phyloP scores from a whole-genome alignment of 1,140 invertebrate genomes.

The Bilobella aurantiaca region DNA sequence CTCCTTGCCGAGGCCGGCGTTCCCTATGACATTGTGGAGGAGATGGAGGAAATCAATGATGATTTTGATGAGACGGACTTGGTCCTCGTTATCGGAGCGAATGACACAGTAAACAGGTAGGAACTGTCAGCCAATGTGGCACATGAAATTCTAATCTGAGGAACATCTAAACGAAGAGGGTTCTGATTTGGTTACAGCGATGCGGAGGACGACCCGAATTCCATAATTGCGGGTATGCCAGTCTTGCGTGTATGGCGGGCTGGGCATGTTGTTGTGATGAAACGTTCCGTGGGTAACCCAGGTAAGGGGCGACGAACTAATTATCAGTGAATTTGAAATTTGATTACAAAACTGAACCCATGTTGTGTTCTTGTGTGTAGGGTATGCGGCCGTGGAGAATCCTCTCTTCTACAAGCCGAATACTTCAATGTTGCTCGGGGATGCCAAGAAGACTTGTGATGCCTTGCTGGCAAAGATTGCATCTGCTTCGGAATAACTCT shows the following conservation, averaged over 20 bases:
- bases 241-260: constrained; percentile 77
- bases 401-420: constrained; percentile 85
- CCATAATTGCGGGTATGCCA: constrained; percentile 86
- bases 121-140: not conserved
- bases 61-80: constrained; percentile 77
- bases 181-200: constrained; percentile 57
- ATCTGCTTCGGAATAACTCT: not conserved
- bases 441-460: constrained; percentile 86
- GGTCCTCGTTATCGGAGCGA: constrained; percentile 78
- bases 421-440: constrained; percentile 78
- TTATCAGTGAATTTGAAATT: too few species aligned
- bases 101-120: constrained; percentile 71
- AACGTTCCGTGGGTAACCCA: constrained; percentile 44
- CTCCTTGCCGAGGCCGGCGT: constrained; percentile 85
- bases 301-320: constrained; percentile 13
- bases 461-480: constrained; percentile 52
- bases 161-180: too few species aligned
- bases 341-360: not conserved
- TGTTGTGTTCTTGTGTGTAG: too few species aligned
- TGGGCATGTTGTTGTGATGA: constrained; percentile 81
- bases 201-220: constrained; percentile 80
- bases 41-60: constrained; percentile 90
- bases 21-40: constrained; percentile 79
- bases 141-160: not conserved
- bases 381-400: constrained; percentile 72